A percentile compares a stretch with the other conserved stretches of the same genome.
Conservation (phyloP, 1,140 invertebrate species). For the Magallana angulata region DNA sequence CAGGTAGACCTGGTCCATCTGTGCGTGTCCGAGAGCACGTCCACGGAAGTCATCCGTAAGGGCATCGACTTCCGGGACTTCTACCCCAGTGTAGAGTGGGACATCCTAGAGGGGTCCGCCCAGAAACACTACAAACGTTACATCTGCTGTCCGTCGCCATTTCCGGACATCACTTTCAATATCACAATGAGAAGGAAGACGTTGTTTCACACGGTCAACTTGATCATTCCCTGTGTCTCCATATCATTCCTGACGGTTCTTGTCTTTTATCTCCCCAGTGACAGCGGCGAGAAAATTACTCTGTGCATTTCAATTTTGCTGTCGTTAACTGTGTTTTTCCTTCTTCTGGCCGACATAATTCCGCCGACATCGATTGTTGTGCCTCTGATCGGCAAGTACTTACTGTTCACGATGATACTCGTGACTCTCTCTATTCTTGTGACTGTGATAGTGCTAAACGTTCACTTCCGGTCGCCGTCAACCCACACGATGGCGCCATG, state of each 20-base stretch:
- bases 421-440: constrained; percentile 99
- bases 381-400: constrained; percentile 98
- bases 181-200: constrained; percentile 79
- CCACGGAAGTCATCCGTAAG: constrained; percentile 63
- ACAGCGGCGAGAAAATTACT: constrained; percentile 99
- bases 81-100: constrained; percentile 95
- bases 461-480: constrained; percentile 97
- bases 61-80: constrained; percentile 78
- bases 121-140: constrained; percentile 75
- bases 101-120: constrained; percentile 86
- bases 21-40: constrained; percentile 58
- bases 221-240: constrained; percentile 79
- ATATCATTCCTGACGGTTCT: constrained; percentile 96
- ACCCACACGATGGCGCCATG: constrained; percentile 97
- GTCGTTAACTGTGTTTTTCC: constrained; percentile 99
- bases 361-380: constrained; percentile 98
- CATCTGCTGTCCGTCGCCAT: constrained; percentile 76
- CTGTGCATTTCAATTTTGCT: constrained; percentile 99
- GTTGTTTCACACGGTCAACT: constrained; percentile 79
- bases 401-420: constrained; percentile 99
- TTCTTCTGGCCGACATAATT: constrained; percentile 98
- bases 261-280: constrained; percentile 98
- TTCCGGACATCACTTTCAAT: constrained; percentile 79
- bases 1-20: constrained; percentile 85
- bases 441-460: constrained; percentile 98